A percentile compares a stretch with the other conserved stretches of the same genome.
phyloP scores from a whole-genome alignment of 92 coral and sea anemone genomes.

The Parazoanthus swiftii region DNA sequence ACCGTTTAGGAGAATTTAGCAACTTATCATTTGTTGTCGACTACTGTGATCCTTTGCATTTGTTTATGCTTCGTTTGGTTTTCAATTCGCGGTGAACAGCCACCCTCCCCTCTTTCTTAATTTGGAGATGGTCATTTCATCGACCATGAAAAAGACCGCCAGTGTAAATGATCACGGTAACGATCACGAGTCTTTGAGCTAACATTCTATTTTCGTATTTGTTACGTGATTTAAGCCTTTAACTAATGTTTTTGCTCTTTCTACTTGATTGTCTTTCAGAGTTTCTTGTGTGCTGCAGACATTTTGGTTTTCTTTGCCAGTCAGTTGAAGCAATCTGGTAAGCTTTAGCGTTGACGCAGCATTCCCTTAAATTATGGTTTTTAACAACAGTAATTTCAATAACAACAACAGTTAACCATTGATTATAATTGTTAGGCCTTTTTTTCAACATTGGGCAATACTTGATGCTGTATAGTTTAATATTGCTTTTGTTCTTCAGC shows the following conservation, averaged over 20 bases:
- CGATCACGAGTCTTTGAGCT: too few relatives aligned
- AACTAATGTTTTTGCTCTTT: background rate
- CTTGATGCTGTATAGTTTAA: background rate
- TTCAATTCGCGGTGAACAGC: background rate
- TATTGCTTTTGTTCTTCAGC: conserved; percentile 47
- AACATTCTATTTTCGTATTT: too few relatives aligned
- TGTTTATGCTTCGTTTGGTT: background rate
- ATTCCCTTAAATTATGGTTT: too few relatives aligned
- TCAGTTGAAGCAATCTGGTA: conserved; percentile 78
- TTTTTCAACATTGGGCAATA: too few relatives aligned
- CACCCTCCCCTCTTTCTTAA: background rate
- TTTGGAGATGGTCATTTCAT: too few relatives aligned
- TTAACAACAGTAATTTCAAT: too few relatives aligned
- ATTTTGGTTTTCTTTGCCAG: conserved; percentile 80
- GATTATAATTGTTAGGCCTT: too few relatives aligned
- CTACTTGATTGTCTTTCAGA: conserved; percentile 51
- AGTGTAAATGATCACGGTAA: too few relatives aligned
- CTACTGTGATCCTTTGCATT: background rate
- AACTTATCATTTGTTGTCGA: too few relatives aligned
- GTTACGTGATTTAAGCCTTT: background rate
- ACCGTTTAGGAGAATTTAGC: too few relatives aligned
- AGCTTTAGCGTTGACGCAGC: background rate
- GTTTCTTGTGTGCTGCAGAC: conserved; percentile 80
- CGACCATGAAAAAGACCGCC: too few relatives aligned
- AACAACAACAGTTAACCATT: too few relatives aligned